A percentile compares a stretch with the other conserved stretches of the same genome.
phyloP scores from a whole-genome alignment of 2,888 invertebrate genomes.

The Metacarcinus magister region DNA sequence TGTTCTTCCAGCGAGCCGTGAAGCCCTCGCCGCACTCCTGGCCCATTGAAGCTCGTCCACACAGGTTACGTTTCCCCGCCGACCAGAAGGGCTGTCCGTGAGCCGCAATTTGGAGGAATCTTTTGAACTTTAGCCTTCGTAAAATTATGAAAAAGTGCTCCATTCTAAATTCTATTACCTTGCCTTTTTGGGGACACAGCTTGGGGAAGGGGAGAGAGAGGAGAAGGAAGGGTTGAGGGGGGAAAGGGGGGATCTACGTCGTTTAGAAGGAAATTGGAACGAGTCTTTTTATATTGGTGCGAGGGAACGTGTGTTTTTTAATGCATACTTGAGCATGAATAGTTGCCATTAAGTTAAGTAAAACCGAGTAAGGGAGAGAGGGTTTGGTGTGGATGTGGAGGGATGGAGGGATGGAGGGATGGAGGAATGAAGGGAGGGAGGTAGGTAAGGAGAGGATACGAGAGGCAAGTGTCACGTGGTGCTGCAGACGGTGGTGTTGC shows the following conservation, averaged over 20 bases:
- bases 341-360: neutral
- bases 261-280: slow-evolving; percentile 27
- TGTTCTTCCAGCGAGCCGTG: neutral
- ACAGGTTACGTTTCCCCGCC: slow-evolving; percentile 36
- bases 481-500: neutral
- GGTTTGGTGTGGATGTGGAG: neutral
- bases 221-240: neutral
- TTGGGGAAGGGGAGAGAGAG: neutral
- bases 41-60: neutral
- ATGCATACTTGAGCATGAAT: neutral
- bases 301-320: neutral
- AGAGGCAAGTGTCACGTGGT: neutral
- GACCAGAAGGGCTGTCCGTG: neutral
- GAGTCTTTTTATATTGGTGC: slow-evolving; percentile 17
- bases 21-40: neutral
- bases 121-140: slow-evolving; percentile 42
- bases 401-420: neutral
- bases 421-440: neutral
- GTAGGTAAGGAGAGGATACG: neutral
- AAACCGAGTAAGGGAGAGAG: neutral
- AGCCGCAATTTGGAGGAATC: slow-evolving; percentile 27
- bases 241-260: neutral
- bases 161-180: slow-evolving; percentile 32
- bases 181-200: neutral
- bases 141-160: slow-evolving; percentile 45